Evolutionary conservation across 2,797 vertebrate genomes (phyloP), one percentile per base, ranked within the genome.

Genomic region (Sebastes steindachneri): DNA sequence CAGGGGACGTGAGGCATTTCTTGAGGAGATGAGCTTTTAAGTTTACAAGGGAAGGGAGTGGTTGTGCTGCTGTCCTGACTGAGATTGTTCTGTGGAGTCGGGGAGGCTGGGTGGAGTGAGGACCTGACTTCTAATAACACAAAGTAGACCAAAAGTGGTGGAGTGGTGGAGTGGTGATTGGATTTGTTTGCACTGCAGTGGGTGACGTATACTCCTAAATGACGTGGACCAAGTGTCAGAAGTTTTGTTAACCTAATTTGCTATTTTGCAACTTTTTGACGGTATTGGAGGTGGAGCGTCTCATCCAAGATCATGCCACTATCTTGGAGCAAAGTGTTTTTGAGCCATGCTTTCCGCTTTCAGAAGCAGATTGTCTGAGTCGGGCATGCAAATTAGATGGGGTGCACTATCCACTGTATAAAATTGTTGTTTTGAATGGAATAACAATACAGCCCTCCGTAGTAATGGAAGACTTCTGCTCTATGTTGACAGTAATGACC

Each of bases 51-150:
- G 65, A 80, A 76, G 53, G 51, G 79, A 80, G 75, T 63, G 60
- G 71, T 70, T 25, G 68, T 79, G 77, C 64, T 79, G 77, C 64
- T 45, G 72, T 71, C 59, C 78, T 77, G 66, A 66, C 35, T 75
- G 51, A 86, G 66, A 87, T 68, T 75, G 68, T 51, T 75, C 68
- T 65, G 77, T 51, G 51, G 63, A 89, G 74, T 75, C 33, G n/a
- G 80, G 57, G 48, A 84, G 76, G 79, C 63, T 65, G 23, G 60
- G 23, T 71, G 51, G 66, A 84, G 85, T 54, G 70, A 84, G 77
- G 83, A 73, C 53, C 64, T 67, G 80, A 88, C 73, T 92, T 68
- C 57, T 83, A 92, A 90, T 88, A 79, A 80, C 68, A 60, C 59
- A 66, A 65, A 74, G 58, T 62, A 35, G 75, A 78, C 53, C 64